Evolutionary conservation across 2,888 invertebrate species (phyloP), one percentile per base, ranked within the genome.

Genomic region (Dryobota labecula): DNA sequence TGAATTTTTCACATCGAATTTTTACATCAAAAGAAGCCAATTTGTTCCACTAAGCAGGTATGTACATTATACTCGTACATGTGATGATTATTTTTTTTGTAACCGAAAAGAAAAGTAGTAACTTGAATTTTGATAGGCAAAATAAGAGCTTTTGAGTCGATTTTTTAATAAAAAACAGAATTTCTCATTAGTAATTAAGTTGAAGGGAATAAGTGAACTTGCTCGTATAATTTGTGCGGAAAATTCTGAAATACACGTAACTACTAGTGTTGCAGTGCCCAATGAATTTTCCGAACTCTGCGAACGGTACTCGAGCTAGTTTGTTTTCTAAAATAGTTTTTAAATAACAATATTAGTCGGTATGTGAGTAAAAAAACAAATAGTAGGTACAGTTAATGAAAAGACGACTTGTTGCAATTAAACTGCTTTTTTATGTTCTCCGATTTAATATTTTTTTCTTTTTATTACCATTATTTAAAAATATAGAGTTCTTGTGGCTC

Each of bases 11-110:
- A 38, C 33, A 36, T 41, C 20, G 30, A 45, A 65, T 74, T 57
- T 69, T 57, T 30, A 60, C 27, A 75, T 67, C 60, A 78, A 80
- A 75, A 67, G 54, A 63, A 76, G 41, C 51, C 54, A 75, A 70
- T 70, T 56, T 51, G 18, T 63, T 75, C 24, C 15, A 45, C 41
- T 41, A 65, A 6, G 49, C 58, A 45, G 9, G 20, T 9, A 30
- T 43, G 7, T 60, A 30, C 3, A 45, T n/a, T 33, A 27, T 15
- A n/a, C n/a, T n/a, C n/a, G n/a, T n/a, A n/a, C 15, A 13, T 51
- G n/a, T 36, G 9, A n/a, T 45, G 13, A 58, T 53, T 76, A 58
- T 41, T 2, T 75, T 24, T 58, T 45, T 1, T 7, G 15, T n/a
- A 43, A 3, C 13, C 27, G 41, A 66, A 38, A 58, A 27, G 47